Percentiles rank a stretch among this genome's conserved stretches.
Conservation (phyloP, 2,797 vertebrate genomes). For the Eremophila alpestris region DNA sequence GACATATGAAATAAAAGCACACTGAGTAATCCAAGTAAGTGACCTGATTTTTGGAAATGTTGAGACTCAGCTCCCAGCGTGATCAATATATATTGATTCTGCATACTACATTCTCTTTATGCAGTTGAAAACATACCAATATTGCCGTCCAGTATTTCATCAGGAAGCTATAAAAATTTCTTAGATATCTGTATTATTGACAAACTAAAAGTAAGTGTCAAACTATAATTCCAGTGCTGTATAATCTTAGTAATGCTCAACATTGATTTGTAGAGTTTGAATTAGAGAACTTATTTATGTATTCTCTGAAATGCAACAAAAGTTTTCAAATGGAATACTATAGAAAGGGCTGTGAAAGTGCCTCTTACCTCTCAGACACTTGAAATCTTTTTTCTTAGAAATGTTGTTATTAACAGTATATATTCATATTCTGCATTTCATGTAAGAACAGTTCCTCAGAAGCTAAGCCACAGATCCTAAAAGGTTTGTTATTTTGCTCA, state of each 20-base stretch:
- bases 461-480: conserved; percentile 8
- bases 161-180: conserved; percentile 47
- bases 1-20: neutral
- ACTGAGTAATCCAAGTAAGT: neutral
- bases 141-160: conserved; percentile 31
- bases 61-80: neutral
- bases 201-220: conserved; percentile 42
- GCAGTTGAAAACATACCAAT: conserved; percentile 33
- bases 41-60: conserved; percentile 36
- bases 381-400: neutral
- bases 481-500: conserved; percentile 35
- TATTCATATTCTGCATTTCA: neutral
- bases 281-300: conserved; percentile 37
- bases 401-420: neutral
- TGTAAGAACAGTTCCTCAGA: neutral
- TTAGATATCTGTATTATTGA: conserved; percentile 28
- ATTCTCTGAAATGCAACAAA: conserved; percentile 6
- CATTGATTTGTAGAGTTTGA: conserved; percentile 51
- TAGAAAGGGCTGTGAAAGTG: neutral
- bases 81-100: conserved; percentile 49
- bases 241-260: neutral
- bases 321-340: conserved; percentile 8
- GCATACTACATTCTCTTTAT: conserved; percentile 19
- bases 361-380: neutral
- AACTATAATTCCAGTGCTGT: conserved; percentile 11